Evolutionary conservation across 2,888 invertebrate species (phyloP).

Genomic region (Nineta flava): DNA sequence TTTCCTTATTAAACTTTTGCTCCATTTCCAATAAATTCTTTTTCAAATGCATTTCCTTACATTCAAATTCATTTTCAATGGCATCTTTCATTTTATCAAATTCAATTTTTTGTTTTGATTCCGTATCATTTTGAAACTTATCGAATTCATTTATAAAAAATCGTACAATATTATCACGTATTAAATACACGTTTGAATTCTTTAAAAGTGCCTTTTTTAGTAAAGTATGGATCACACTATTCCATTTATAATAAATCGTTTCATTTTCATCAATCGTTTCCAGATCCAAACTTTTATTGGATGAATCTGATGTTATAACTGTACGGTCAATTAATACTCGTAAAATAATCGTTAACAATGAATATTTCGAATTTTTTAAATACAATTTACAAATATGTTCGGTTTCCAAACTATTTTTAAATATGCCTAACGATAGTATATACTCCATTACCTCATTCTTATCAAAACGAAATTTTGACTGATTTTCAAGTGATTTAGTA

Average conservation of each 20-base stretch:
- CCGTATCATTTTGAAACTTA: slow-evolving; percentile 9
- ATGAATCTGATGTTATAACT: neutral
- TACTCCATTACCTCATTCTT: neutral
- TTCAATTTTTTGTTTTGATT: slow-evolving; percentile 7
- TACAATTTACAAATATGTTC: neutral
- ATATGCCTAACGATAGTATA: neutral
- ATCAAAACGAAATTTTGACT: neutral
- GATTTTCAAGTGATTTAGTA: neutral
- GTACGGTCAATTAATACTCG: neutral
- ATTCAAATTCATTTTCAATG: slow-evolving; percentile 10
- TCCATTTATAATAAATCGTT: neutral
- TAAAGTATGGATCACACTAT: neutral
- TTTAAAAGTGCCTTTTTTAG: neutral
- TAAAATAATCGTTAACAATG: neutral
- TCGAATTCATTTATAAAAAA: slow-evolving; percentile 2
- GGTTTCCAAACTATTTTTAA: neutral
- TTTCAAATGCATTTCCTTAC: slow-evolving; percentile 15
- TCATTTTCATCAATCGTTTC: neutral
- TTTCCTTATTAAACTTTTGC: slow-evolving; percentile 10
- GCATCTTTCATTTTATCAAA: slow-evolving; percentile 13
- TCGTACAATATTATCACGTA: neutral
- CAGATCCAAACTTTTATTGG: neutral
- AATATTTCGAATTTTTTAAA: neutral
- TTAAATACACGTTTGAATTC: neutral
- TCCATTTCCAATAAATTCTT: slow-evolving; percentile 15